Evolutionary conservation across 2,888 invertebrate species (phyloP).

Genomic region (Polydrusus tereticollis): DNA sequence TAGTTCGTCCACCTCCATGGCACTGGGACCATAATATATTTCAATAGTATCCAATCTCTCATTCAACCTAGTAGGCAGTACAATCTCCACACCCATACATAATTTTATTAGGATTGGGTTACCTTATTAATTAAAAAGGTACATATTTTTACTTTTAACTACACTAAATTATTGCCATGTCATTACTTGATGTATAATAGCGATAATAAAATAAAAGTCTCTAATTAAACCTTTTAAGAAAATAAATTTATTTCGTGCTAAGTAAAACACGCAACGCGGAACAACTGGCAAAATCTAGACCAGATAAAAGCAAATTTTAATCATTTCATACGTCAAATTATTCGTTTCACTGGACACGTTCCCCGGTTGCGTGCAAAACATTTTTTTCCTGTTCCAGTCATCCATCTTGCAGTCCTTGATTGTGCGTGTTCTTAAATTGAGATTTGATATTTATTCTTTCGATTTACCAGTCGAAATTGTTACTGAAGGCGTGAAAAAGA

Average conservation of each 20-base stretch:
- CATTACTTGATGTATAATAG: not conserved
- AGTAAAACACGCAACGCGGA: slow-evolving; percentile 15
- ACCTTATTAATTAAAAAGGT: too few relatives aligned
- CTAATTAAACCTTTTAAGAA: slow-evolving; percentile 12
- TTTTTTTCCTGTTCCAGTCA: slow-evolving; percentile 13
- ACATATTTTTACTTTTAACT: too few relatives aligned
- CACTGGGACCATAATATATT: too few relatives aligned
- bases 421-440: slow-evolving; percentile 18
- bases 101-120: too few relatives aligned
- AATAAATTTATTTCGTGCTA: slow-evolving; percentile 15
- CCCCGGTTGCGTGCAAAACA: slow-evolving; percentile 13
- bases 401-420: slow-evolving; percentile 17
- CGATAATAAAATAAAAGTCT: slow-evolving; percentile 1
- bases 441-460: slow-evolving; percentile 13
- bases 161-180: not conserved
- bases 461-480: slow-evolving; percentile 2
- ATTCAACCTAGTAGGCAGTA: too few relatives aligned
- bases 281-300: slow-evolving; percentile 15
- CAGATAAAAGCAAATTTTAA: slow-evolving; percentile 26
- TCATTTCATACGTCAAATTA: slow-evolving; percentile 26
- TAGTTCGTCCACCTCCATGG: too few relatives aligned
- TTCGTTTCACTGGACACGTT: slow-evolving; percentile 15
- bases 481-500: slow-evolving; percentile 6
- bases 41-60: too few relatives aligned
- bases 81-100: too few relatives aligned